Conservation (phyloP, 2,888 invertebrate species). For the Athripsodes cinereus region DNA sequence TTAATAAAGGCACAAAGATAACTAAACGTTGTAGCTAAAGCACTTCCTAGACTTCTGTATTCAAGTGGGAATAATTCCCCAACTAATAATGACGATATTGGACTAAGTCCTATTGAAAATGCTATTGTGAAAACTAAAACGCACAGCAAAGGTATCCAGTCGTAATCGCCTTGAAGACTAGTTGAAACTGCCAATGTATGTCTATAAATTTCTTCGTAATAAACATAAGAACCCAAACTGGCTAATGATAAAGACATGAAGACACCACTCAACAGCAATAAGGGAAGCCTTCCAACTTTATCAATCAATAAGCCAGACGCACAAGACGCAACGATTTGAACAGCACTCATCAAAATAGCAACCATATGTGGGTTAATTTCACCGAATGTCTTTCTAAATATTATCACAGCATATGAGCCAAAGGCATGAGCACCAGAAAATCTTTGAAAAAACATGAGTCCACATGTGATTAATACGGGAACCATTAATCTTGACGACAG, state of each 20-base stretch:
- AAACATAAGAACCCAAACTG: conserved; percentile 79
- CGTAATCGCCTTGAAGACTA: conserved; percentile 52
- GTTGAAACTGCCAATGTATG: conserved; percentile 24
- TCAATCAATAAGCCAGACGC: conserved; percentile 80
- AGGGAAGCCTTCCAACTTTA: conserved; percentile 74
- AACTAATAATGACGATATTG: conserved; percentile 66
- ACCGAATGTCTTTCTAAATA: conserved; percentile 77
- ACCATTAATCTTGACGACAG: conserved; percentile 48
- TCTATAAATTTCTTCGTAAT: conserved; percentile 61
- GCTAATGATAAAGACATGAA: conserved; percentile 80
- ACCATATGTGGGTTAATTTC: conserved; percentile 75
- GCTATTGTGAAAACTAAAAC: conserved; percentile 78
- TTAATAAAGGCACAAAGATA: conserved; percentile 82
- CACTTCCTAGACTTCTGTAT: conserved; percentile 61
- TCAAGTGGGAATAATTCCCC: conserved; percentile 68
- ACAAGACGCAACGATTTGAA: conserved; percentile 76
- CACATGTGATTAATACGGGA: conserved; percentile 76
- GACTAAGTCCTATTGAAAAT: conserved; percentile 72
- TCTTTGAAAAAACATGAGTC: conserved; percentile 84
- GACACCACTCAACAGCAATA: conserved; percentile 75
- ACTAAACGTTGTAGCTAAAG: conserved; percentile 73
- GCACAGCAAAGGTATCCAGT: conserved; percentile 81
- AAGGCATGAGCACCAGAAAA: conserved; percentile 78
- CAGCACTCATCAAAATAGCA: conserved; percentile 76
- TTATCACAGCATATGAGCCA: conserved; percentile 77